Percentiles rank a stretch among this genome's conserved stretches.
These are phyloP conservation scores for Sphaeramia orbicularis DNA, from an alignment of 2,797 vertebrate genomes.

Conservation along the genomic window DNA sequence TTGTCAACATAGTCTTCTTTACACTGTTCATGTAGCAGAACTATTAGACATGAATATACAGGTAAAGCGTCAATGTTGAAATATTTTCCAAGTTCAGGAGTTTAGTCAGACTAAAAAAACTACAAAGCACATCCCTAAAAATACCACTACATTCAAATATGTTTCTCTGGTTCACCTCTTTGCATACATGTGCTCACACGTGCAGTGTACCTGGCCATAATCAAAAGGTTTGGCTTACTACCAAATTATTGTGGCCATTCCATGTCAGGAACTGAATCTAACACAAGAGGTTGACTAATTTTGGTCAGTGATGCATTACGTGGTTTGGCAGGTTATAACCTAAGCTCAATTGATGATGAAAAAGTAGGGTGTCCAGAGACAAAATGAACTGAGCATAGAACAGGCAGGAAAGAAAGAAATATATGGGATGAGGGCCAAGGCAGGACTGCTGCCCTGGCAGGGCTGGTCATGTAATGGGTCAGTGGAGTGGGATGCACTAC, in stretches of 20 bases:
- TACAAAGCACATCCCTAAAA: background rate
- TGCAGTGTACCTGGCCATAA: conserved; percentile 41
- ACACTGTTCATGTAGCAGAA: conserved; percentile 33
- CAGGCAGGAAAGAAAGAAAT: conserved; percentile 32
- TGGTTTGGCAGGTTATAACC: conserved; percentile 56
- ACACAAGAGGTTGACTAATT: conserved; percentile 44
- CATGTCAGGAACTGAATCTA: conserved; percentile 45
- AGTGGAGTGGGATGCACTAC: conserved; percentile 37
- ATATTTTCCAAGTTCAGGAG: conserved; percentile 5
- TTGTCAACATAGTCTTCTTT: conserved; percentile 43
- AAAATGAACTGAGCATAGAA: conserved; percentile 21
- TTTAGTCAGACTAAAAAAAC: background rate
- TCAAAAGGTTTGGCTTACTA: conserved; percentile 42
- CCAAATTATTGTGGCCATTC: conserved; percentile 34
- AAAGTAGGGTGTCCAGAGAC: conserved; percentile 18
- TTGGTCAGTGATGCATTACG: conserved; percentile 52
- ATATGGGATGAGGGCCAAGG: conserved; percentile 29
- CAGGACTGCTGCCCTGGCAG: conserved; percentile 33
- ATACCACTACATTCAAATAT: background rate
- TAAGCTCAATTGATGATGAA: conserved; percentile 28
- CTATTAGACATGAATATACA: conserved; percentile 21
- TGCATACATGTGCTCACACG: conserved; percentile 5
- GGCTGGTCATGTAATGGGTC: conserved; percentile 43
- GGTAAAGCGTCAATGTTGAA: conserved; percentile 11
- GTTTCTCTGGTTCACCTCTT: conserved; percentile 14